phyloP scores from a whole-genome alignment of 2,797 vertebrate genomes.

The Sorex maritimensis region DNA sequence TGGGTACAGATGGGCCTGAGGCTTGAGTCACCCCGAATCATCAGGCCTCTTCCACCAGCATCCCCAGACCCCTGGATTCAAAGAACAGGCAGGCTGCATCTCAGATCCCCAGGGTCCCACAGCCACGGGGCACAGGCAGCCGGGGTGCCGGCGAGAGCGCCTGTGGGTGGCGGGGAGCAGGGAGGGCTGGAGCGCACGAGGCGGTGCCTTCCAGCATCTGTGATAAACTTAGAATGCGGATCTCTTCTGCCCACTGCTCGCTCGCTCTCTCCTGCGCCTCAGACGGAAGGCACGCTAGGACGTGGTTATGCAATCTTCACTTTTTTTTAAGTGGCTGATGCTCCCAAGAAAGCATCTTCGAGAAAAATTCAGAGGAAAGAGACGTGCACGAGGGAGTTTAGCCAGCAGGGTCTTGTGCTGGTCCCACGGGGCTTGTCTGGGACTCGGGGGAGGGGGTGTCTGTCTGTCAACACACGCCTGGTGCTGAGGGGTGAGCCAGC shows the following conservation, averaged over 20 bases:
- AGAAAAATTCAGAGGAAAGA: neutral
- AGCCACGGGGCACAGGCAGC: neutral
- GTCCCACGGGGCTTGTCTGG: neutral
- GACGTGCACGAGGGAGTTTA: neutral
- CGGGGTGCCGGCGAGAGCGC: neutral
- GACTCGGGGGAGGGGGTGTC: neutral
- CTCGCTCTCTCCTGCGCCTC: neutral
- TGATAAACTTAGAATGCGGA: neutral
- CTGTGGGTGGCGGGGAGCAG: neutral
- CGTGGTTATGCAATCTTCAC: neutral
- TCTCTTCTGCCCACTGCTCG: neutral
- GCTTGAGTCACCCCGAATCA: neutral
- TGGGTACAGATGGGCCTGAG: neutral
- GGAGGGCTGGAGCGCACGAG: no score
- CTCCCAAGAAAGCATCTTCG: conserved; percentile 11
- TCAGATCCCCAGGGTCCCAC: neutral
- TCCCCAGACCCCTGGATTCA: neutral
- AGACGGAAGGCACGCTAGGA: neutral
- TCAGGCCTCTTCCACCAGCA: neutral
- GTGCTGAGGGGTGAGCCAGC: neutral
- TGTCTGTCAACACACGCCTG: neutral
- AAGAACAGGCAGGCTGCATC: neutral
- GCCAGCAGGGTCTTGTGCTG: neutral
- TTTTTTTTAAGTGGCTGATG: conserved; percentile 24
- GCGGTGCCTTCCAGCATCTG: no score